Conservation (phyloP, 30 jellyfish, hydroid and myxozoan genomes). For the Morbakka virulenta region DNA sequence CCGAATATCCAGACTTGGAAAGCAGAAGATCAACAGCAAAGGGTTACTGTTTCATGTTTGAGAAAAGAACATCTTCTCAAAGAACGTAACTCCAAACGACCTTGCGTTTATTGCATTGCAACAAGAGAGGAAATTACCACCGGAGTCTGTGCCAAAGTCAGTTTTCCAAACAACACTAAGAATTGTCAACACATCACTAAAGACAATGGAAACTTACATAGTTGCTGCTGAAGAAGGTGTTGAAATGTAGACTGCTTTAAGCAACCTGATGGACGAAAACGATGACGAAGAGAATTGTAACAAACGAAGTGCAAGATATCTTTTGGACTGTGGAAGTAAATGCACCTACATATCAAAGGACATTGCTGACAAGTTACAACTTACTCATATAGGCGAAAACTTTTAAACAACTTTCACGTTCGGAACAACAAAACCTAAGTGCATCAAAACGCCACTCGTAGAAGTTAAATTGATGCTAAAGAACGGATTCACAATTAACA, state of each 20-base stretch:
- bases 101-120: no score
- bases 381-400: neutral
- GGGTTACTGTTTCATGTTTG: no score
- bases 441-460: neutral
- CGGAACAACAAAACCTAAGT: conserved; percentile 5
- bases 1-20: no score
- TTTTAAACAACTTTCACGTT: neutral
- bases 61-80: no score
- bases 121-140: no score
- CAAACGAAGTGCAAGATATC: neutral
- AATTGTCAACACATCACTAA: no score
- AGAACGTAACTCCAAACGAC: no score
- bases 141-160: no score
- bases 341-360: conserved; percentile 25
- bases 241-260: conserved; percentile 30
- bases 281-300: no score
- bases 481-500: neutral
- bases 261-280: no score
- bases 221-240: conserved; percentile 35
- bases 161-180: no score
- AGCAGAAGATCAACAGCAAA: no score
- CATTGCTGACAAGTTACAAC: neutral
- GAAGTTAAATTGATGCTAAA: neutral
- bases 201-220: neutral
- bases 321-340: conserved; percentile 19